phyloP scores from a whole-genome alignment of 2,888 invertebrate genomes.

The Lepeophtheirus nordmannii region DNA sequence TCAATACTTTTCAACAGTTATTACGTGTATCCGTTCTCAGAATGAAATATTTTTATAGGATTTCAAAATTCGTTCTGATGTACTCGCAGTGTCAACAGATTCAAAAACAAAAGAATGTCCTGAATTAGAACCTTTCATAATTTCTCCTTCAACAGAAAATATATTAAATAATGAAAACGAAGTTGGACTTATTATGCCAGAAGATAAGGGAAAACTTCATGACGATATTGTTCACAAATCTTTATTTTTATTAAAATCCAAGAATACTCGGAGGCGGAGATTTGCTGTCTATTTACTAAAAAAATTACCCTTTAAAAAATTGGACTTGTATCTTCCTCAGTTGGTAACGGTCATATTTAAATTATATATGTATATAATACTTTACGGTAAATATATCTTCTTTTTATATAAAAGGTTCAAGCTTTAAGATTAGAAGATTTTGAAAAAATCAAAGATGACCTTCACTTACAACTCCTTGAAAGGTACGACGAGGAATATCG shows the following conservation, averaged over 20 bases:
- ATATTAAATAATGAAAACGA: too few relatives aligned
- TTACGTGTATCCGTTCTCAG: too few relatives aligned
- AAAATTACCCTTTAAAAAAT: background rate
- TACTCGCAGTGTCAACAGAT: background rate
- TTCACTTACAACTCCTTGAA: constrained; percentile 16
- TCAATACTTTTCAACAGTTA: too few relatives aligned
- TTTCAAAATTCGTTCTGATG: background rate
- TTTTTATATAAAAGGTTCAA: background rate
- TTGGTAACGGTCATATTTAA: background rate
- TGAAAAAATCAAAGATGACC: constrained; percentile 16
- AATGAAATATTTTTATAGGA: background rate
- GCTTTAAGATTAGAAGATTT: constrained; percentile 9
- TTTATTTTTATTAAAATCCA: background rate
- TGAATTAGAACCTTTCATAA: background rate
- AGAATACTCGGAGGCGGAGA: background rate
- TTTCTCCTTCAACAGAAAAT: background rate
- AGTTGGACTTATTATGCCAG: too few relatives aligned
- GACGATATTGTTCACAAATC: background rate
- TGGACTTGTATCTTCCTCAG: constrained; percentile 11
- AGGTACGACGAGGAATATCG: constrained; percentile 1
- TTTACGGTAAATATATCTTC: too few relatives aligned
- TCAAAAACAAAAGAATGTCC: background rate
- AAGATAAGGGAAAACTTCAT: background rate
- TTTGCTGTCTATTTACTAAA: constrained; percentile 3
- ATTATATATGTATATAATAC: too few relatives aligned